A percentile compares a stretch with the other conserved stretches of the same genome.
Conservation (phyloP, 92 coral and sea anemone genomes). For the Bergia puertoricense region DNA sequence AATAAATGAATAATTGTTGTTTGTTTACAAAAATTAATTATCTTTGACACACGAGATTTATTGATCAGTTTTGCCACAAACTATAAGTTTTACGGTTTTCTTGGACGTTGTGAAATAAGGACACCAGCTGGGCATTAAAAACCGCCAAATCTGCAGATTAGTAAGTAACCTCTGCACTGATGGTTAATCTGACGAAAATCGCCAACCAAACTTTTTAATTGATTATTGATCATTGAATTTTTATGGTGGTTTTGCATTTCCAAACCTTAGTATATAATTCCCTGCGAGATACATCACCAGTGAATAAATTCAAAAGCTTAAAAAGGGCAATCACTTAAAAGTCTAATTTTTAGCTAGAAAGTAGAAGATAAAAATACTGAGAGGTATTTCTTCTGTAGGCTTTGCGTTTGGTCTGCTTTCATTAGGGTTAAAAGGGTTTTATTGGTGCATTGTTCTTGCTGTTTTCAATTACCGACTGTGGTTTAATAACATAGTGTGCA, state of each 20-base stretch:
- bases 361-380: slow-evolving; percentile 20
- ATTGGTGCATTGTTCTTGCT: slow-evolving; percentile 78
- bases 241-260: background rate
- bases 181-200: background rate
- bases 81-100: background rate
- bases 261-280: background rate
- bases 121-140: background rate
- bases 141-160: background rate
- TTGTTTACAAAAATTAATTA: slow-evolving; percentile 65
- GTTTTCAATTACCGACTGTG: slow-evolving; percentile 61
- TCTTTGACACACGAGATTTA: slow-evolving; percentile 47
- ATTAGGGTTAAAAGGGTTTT: slow-evolving; percentile 52
- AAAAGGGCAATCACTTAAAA: too few relatives aligned
- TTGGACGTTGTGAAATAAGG: background rate
- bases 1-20: slow-evolving; percentile 68
- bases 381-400: slow-evolving; percentile 26
- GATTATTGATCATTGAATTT: background rate
- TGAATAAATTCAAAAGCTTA: too few relatives aligned
- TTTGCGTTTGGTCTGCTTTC: slow-evolving; percentile 13
- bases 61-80: slow-evolving; percentile 29
- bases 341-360: background rate
- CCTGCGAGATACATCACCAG: background rate
- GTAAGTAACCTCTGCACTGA: background rate
- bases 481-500: slow-evolving; percentile 58
- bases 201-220: background rate